These are phyloP conservation scores for Platyrinchus mystaceus DNA, from an alignment of 2,797 vertebrate species.

Conservation along the genomic window DNA sequence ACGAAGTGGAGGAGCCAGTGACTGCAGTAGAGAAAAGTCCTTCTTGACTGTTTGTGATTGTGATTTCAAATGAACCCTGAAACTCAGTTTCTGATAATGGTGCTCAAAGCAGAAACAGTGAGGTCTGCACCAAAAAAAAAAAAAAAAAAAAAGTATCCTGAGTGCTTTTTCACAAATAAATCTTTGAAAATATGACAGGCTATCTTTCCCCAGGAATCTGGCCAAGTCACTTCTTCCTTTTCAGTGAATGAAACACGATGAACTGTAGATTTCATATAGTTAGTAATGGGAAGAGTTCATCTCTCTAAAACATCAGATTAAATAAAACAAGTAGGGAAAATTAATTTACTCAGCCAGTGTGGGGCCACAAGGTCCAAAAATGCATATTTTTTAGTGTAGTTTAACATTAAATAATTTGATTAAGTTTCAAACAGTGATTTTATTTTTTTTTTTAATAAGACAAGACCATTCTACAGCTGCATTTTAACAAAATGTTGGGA, in stretches of 20 bases:
- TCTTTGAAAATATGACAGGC: constrained; percentile 59
- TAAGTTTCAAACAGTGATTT: background rate
- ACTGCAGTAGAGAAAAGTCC: background rate
- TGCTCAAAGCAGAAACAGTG: constrained; percentile 16
- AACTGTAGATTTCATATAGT: constrained; percentile 41
- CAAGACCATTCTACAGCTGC: background rate
- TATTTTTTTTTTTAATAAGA: background rate
- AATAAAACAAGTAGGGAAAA: background rate
- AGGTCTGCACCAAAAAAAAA: background rate
- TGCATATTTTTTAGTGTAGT: background rate
- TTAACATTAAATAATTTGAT: background rate
- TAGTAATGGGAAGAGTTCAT: background rate
- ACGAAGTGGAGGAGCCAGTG: constrained; percentile 26
- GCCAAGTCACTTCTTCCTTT: constrained; percentile 65
- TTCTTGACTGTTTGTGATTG: background rate
- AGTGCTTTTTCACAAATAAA: constrained; percentile 70
- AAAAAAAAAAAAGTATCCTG: constrained; percentile 6
- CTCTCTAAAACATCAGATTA: background rate
- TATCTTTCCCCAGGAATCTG: constrained; percentile 62
- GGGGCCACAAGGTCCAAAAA: background rate
- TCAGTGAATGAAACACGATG: constrained; percentile 49
- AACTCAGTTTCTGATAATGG: background rate
- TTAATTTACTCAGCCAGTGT: background rate
- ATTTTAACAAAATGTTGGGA: background rate
- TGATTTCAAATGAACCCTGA: constrained; percentile 1